A percentile compares a stretch with the other conserved stretches of the same genome.
These are phyloP conservation scores for Bradysia coprophila DNA, from an alignment of 1,140 invertebrate species.

Conservation along the genomic window DNA sequence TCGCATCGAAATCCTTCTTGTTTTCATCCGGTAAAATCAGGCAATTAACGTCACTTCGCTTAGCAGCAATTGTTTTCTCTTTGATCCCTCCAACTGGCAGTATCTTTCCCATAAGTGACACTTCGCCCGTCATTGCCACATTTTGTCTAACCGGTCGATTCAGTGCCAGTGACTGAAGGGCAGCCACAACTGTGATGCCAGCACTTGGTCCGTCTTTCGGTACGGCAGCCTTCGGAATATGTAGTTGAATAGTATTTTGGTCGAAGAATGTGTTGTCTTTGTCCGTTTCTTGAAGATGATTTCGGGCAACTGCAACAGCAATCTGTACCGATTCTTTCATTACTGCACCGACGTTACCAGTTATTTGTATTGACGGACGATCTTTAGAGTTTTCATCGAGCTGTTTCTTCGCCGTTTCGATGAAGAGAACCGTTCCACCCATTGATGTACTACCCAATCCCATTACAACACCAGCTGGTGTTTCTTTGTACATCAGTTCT, in stretches of 20 bases:
- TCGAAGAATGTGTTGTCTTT: conserved; percentile 56
- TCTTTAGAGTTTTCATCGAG: conserved; percentile 22
- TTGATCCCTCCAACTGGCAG: conserved; percentile 94
- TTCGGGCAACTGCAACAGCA: conserved; percentile 77
- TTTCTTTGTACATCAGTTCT: conserved; percentile 62
- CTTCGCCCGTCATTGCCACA: conserved; percentile 97
- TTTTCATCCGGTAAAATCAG: conserved; percentile 89
- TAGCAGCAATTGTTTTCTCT: conserved; percentile 86
- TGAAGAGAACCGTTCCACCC: conserved; percentile 85
- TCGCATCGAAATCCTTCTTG: conserved; percentile 81
- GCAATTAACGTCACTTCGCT: conserved; percentile 68
- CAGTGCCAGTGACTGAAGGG: conserved; percentile 75
- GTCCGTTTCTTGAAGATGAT: conserved; percentile 41
- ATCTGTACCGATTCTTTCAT: conserved; percentile 94
- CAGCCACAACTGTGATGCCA: conserved; percentile 80
- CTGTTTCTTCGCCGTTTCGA: conserved; percentile 58
- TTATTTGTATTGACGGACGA: conserved; percentile 52
- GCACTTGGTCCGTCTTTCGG: conserved; percentile 96
- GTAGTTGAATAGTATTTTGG: conserved; percentile 62
- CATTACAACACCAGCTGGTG: conserved; percentile 91
- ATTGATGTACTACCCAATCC: conserved; percentile 95
- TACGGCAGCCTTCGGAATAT: conserved; percentile 92
- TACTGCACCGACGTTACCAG: conserved; percentile 88
- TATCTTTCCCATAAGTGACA: conserved; percentile 85
- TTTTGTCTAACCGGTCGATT: conserved; percentile 52